phyloP scores from a whole-genome alignment of 1,140 invertebrate genomes.

The Zaprionus ornatus region DNA sequence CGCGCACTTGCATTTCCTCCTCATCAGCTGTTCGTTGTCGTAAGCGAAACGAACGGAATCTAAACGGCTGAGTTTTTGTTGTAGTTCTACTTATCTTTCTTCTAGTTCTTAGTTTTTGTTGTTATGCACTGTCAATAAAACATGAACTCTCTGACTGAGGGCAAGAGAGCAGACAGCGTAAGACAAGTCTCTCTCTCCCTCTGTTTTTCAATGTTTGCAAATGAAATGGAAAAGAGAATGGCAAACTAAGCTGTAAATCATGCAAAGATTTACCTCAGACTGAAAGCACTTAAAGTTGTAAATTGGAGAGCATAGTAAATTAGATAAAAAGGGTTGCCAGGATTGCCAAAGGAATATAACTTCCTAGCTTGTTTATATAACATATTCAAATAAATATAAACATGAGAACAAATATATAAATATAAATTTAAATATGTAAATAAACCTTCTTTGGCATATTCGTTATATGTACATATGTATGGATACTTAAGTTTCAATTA shows the following conservation, averaged over 20 bases:
- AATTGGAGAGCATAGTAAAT: neutral
- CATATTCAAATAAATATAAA: too few relatives aligned
- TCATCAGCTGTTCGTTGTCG: slow-evolving; percentile 66
- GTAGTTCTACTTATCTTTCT: slow-evolving; percentile 6
- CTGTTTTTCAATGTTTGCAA: neutral
- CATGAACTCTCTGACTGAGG: neutral
- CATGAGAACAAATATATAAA: too few relatives aligned
- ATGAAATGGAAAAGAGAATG: neutral
- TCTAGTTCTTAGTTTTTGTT: slow-evolving; percentile 30
- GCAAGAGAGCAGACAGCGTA: neutral
- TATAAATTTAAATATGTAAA: too few relatives aligned
- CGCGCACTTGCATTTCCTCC: slow-evolving; percentile 69
- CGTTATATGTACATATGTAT: too few relatives aligned
- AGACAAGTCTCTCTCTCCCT: neutral
- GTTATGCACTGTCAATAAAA: slow-evolving; percentile 50
- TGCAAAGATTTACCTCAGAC: slow-evolving; percentile 1
- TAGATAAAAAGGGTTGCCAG: neutral
- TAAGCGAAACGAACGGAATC: slow-evolving; percentile 52
- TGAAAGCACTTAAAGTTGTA: slow-evolving; percentile 1
- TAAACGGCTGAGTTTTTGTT: slow-evolving; percentile 44
- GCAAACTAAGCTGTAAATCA: slow-evolving; percentile 6
- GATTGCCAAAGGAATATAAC: too few relatives aligned
- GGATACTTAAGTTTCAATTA: too few relatives aligned
- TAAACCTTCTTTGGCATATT: too few relatives aligned
- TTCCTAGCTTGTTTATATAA: too few relatives aligned